Evolutionary conservation across 2,113 vertebrate genomes (phyloP).

Genomic region (Bothrops jararaca): DNA sequence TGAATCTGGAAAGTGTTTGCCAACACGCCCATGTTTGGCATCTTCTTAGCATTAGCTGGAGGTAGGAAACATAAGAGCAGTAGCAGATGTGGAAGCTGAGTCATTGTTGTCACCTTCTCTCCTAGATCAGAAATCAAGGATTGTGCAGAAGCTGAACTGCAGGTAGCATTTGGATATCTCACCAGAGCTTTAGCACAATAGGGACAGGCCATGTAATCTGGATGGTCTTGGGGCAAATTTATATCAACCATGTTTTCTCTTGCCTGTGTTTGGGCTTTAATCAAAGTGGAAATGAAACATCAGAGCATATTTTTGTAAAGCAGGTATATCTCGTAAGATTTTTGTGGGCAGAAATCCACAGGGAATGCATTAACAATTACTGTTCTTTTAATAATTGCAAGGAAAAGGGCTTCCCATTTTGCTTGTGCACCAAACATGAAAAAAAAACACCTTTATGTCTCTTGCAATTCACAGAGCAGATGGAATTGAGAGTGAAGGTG

Average conservation of each 20-base stretch:
- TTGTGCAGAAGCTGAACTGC: not conserved
- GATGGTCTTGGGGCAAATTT: not conserved
- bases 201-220: not conserved
- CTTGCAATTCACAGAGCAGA: too few relatives aligned
- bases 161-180: not conserved
- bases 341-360: not conserved
- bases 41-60: not conserved
- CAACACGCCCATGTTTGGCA: too few relatives aligned
- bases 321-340: not conserved
- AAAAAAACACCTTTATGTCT: too few relatives aligned
- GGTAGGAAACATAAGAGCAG: too few relatives aligned
- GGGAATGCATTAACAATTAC: not conserved
- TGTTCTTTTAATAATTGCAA: not conserved
- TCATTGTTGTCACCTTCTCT: not conserved
- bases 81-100: too few relatives aligned
- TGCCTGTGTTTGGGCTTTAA: too few relatives aligned
- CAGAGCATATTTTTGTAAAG: not conserved
- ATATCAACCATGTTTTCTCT: not conserved
- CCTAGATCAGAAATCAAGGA: not conserved
- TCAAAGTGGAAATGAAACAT: not conserved
- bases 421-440: too few relatives aligned
- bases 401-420: too few relatives aligned
- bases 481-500: too few relatives aligned
- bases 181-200: not conserved
- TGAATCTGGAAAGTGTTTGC: too few relatives aligned